Evolutionary conservation across 1,140 invertebrate genomes (phyloP).

Genomic region (Yoshiicerus persimilis): DNA sequence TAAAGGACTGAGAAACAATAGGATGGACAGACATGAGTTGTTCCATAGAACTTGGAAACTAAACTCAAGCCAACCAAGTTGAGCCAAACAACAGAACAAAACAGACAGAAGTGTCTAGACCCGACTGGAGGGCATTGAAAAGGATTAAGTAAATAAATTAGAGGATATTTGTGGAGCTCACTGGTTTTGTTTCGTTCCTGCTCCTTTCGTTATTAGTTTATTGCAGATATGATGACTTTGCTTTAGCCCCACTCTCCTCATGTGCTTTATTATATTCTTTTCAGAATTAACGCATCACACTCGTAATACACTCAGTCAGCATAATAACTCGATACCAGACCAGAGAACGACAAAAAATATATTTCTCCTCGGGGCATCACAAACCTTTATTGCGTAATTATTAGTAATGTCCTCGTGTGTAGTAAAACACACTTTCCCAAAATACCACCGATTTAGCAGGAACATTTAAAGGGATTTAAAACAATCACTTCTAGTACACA

Average conservation of each 20-base stretch:
- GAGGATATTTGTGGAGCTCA: background rate
- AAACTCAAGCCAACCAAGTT: background rate
- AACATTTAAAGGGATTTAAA: too few relatives aligned
- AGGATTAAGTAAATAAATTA: constrained; percentile 5
- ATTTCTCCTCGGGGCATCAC: too few relatives aligned
- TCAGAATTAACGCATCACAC: background rate
- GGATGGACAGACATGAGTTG: background rate
- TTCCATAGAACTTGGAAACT: background rate
- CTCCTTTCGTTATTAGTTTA: background rate
- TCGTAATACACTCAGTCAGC: background rate
- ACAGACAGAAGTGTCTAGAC: background rate
- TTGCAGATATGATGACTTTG: background rate
- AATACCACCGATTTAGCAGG: too few relatives aligned
- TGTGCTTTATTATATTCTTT: background rate
- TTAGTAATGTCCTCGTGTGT: too few relatives aligned
- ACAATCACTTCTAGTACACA: too few relatives aligned
- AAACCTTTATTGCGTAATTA: too few relatives aligned
- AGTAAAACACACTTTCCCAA: too few relatives aligned
- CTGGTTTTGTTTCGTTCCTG: background rate
- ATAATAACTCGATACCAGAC: background rate
- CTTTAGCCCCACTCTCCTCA: background rate
- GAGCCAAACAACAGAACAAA: background rate
- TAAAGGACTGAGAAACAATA: background rate
- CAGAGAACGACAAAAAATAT: background rate
- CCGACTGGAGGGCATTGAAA: background rate